Evolutionary conservation across 2,113 vertebrate species (phyloP), one percentile per base, ranked within the genome.

Genomic region (Brachyhypopomus gauderio): DNA sequence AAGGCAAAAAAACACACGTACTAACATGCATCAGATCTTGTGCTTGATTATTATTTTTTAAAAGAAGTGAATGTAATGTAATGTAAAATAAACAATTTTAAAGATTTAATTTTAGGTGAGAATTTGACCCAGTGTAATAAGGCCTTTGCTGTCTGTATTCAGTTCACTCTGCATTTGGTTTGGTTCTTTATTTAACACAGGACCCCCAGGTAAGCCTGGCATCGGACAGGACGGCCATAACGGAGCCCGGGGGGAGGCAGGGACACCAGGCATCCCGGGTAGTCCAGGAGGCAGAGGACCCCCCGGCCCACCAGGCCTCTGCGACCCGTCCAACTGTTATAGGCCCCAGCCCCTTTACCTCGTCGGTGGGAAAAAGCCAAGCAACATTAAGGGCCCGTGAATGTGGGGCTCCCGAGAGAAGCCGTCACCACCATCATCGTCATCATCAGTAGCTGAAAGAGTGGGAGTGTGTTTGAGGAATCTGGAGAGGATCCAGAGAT

Each of bases 271-370:
- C 16, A 27, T 81, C 72, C 89, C 91, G 0, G 94, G 94, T 17
- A 27, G 85, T 11, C 38, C 92, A 0, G 94, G 94, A 38, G 81
- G 81, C 1, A 86, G 89, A 59, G 94, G 94, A 4, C 66, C 89
- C 5, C 52, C 88, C 0, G 94, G 94, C 2, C 66, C 88, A 0
- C 91, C 92, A 0, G 94, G 94, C n/a, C 88, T 94, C 48, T 95
- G 94, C 34, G 94, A 95, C 79, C 93, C 94, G 19, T 93, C 93
- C 0, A 91, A 90, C 76, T 95, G 94, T 83, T 88, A 86, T 41
- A 89, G 93, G 76, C 74, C 90, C n/a, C 91, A 90, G 16, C 91
- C 92, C 25, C 79, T 92, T 64, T 93, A 92, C 19, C 80, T 95
- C 90, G 30, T 94, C 78, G 83, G 90, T 1, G 92, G 93, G 4